Evolutionary conservation across 2,797 vertebrate species (phyloP).

Genomic region (Sebastes iracundus): DNA sequence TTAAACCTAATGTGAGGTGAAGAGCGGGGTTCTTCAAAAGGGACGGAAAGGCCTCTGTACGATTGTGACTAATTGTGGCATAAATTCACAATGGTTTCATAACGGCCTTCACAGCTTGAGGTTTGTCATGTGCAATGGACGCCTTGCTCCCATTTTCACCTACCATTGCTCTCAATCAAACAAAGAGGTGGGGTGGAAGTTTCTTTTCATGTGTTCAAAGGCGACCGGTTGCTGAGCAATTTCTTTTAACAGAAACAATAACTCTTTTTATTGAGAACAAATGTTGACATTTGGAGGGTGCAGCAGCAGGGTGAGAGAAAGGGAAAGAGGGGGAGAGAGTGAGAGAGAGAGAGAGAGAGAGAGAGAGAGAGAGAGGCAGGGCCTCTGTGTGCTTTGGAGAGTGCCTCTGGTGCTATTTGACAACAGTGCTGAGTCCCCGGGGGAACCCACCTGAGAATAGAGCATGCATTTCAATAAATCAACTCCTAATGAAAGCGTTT

Average conservation of each 20-base stretch:
- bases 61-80: constrained; percentile 75
- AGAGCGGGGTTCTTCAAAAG: constrained; percentile 51
- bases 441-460: constrained; percentile 89
- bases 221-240: constrained; percentile 81
- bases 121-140: constrained; percentile 60
- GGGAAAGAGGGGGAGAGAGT: constrained; percentile 57
- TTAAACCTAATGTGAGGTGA: constrained; percentile 26
- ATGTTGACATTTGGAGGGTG: constrained; percentile 90
- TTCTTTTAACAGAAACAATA: constrained; percentile 89
- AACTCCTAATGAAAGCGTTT: constrained; percentile 80
- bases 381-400: constrained; percentile 74
- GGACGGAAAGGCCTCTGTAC: constrained; percentile 31
- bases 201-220: constrained; percentile 86
- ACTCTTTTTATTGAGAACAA: constrained; percentile 91
- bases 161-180: constrained; percentile 76
- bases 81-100: constrained; percentile 69
- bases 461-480: constrained; percentile 87
- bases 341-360: constrained; percentile 26
- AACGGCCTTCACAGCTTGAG: constrained; percentile 67
- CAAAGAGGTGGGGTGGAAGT: constrained; percentile 79
- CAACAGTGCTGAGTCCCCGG: constrained; percentile 73
- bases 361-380: constrained; percentile 59
- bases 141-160: constrained; percentile 76
- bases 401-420: constrained; percentile 82
- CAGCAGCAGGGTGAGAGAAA: constrained; percentile 67